Conservation (phyloP, 1,140 invertebrate species). For the Trichonephila clavipes region DNA sequence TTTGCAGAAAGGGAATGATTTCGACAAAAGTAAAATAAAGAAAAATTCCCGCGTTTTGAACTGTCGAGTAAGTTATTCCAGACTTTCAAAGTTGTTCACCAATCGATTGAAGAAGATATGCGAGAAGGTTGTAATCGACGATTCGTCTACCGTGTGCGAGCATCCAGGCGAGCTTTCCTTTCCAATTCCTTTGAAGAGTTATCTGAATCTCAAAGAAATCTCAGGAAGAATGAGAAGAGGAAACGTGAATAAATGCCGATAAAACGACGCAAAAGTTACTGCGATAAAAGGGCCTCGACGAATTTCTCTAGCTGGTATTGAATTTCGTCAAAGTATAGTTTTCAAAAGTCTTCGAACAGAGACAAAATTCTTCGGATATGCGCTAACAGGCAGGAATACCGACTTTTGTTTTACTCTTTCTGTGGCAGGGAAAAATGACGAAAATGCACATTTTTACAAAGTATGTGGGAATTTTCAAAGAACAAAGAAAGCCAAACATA, state of each 20-base stretch:
- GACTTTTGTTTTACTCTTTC: background rate
- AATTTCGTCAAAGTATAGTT: background rate
- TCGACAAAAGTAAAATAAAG: background rate
- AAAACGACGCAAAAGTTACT: conserved; percentile 13
- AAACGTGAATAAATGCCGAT: conserved; percentile 40
- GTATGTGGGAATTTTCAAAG: too few species aligned
- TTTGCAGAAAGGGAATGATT: background rate
- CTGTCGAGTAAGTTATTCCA: conserved; percentile 28
- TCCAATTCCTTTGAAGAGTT: conserved; percentile 25
- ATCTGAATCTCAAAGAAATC: conserved; percentile 10
- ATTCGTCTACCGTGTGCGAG: conserved; percentile 28
- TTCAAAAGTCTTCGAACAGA: background rate
- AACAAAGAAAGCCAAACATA: too few species aligned
- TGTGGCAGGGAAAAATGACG: too few species aligned
- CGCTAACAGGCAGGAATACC: background rate
- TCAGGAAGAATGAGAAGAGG: conserved; percentile 7
- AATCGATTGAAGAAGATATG: background rate
- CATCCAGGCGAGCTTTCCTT: conserved; percentile 11
- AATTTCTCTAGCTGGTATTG: background rate
- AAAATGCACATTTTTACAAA: too few species aligned
- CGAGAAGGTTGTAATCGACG: conserved; percentile 3
- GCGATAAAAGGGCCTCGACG: background rate
- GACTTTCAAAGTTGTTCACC: conserved; percentile 22
- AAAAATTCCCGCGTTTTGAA: background rate
- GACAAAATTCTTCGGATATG: background rate